Percentiles rank a stretch among this genome's conserved stretches.
phyloP scores from a whole-genome alignment of 2,797 vertebrate genomes.

The Tympanoctomys barrerae region DNA sequence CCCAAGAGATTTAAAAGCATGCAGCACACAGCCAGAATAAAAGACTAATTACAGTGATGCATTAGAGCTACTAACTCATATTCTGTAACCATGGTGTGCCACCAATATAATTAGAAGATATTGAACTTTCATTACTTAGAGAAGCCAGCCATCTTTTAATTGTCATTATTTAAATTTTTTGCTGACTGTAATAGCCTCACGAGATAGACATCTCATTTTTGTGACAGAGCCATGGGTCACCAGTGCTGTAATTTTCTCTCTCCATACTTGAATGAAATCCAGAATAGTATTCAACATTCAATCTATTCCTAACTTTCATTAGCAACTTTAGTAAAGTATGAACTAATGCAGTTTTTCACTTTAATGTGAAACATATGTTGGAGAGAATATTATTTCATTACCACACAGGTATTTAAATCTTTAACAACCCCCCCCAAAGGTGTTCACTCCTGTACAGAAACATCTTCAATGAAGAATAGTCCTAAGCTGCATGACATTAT shows the following conservation, averaged over 20 bases:
- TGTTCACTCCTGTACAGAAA: background rate
- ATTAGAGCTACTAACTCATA: conserved; percentile 70
- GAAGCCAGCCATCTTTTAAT: conserved; percentile 65
- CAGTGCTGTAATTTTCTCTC: conserved; percentile 61
- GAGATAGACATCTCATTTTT: conserved; percentile 74
- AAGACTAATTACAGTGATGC: conserved; percentile 67
- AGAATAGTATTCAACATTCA: conserved; percentile 59
- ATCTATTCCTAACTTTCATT: conserved; percentile 38
- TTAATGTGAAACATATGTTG: background rate
- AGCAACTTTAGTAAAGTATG: conserved; percentile 50
- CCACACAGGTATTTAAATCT: background rate
- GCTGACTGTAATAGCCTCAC: conserved; percentile 64
- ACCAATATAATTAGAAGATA: conserved; percentile 76
- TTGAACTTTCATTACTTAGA: conserved; percentile 75
- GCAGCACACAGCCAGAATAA: conserved; percentile 61
- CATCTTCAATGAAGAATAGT: background rate
- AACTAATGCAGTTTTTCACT: conserved; percentile 40
- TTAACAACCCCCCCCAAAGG: background rate
- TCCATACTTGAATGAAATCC: conserved; percentile 48
- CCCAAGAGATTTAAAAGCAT: conserved; percentile 66
- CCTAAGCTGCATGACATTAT: background rate
- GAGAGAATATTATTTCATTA: background rate
- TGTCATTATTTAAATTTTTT: conserved; percentile 78
- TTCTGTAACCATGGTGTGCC: conserved; percentile 50
- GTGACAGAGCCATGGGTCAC: conserved; percentile 19